These are phyloP conservation scores for Syrmaticus mikado DNA, from an alignment of 2,113 vertebrate species.

Conservation along the genomic window DNA sequence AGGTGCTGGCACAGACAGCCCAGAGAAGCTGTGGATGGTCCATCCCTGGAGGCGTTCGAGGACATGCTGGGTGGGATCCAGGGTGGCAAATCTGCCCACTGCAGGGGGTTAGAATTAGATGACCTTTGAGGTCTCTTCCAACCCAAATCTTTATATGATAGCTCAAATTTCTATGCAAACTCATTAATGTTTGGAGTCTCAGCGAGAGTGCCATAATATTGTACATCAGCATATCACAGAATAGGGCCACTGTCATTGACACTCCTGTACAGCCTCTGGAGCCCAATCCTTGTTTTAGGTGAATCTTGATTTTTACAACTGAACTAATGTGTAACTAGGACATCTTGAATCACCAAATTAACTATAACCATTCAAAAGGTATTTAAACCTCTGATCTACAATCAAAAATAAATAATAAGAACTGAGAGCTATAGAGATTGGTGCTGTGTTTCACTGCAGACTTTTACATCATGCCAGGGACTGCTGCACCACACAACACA, in stretches of 20 bases:
- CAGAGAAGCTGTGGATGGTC: too few species aligned
- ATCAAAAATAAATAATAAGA: neutral
- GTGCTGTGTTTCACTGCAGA: neutral
- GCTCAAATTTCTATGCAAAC: neutral
- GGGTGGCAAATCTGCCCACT: too few species aligned
- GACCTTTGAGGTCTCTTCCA: too few species aligned
- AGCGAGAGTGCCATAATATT: accelerated
- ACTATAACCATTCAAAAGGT: neutral
- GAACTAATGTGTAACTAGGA: neutral
- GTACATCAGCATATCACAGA: neutral
- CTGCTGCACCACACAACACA: neutral
- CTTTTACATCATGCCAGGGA: neutral
- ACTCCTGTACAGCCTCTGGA: neutral
- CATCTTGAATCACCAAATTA: neutral
- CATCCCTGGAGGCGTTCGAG: too few species aligned
- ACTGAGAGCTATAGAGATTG: neutral
- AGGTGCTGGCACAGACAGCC: too few species aligned
- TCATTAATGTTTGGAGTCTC: accelerated
- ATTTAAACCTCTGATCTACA: neutral
- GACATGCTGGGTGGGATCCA: too few species aligned
- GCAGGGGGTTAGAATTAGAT: too few species aligned
- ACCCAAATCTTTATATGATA: too few species aligned
- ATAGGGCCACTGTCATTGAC: neutral
- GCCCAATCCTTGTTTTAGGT: neutral
- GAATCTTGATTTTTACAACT: neutral